These are phyloP conservation scores for Fistularia commersonii DNA, from an alignment of 2,797 vertebrate genomes.

Conservation along the genomic window DNA sequence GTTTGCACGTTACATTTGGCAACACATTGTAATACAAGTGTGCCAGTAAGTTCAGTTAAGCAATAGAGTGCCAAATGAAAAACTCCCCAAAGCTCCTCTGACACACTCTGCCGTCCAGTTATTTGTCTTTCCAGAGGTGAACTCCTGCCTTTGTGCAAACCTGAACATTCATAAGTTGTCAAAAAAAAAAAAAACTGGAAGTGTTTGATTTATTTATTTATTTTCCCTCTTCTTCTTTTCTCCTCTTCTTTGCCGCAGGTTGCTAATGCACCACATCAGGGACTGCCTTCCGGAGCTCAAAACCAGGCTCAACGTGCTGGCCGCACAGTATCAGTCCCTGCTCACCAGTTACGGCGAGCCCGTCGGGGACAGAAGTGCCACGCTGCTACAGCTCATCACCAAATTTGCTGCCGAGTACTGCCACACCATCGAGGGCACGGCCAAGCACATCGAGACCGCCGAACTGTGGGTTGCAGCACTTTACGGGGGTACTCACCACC, in stretches of 20 bases:
- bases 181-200: too few species aligned
- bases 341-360: slow-evolving; percentile 94
- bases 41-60: too few species aligned
- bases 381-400: slow-evolving; percentile 95
- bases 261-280: slow-evolving; percentile 98
- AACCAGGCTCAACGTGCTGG: slow-evolving; percentile 94
- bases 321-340: slow-evolving; percentile 94
- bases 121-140: too few species aligned
- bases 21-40: too few species aligned
- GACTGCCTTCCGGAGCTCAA: slow-evolving; percentile 97
- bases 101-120: too few species aligned
- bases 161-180: too few species aligned
- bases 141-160: too few species aligned
- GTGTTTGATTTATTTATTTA: not conserved
- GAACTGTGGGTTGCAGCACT: slow-evolving; percentile 84
- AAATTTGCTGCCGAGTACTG: slow-evolving; percentile 99
- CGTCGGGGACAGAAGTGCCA: slow-evolving; percentile 92
- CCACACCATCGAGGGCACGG: slow-evolving; percentile 97
- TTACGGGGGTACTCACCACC: not conserved
- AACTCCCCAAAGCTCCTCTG: too few species aligned
- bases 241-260: slow-evolving; percentile 57
- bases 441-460: slow-evolving; percentile 96
- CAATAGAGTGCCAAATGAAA: too few species aligned
- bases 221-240: not conserved
- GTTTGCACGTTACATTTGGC: too few species aligned